Evolutionary conservation across 37 sponge, comb jelly and placozoan species (phyloP), one percentile per base, ranked within the genome.

Genomic region (Geodia barretti): DNA sequence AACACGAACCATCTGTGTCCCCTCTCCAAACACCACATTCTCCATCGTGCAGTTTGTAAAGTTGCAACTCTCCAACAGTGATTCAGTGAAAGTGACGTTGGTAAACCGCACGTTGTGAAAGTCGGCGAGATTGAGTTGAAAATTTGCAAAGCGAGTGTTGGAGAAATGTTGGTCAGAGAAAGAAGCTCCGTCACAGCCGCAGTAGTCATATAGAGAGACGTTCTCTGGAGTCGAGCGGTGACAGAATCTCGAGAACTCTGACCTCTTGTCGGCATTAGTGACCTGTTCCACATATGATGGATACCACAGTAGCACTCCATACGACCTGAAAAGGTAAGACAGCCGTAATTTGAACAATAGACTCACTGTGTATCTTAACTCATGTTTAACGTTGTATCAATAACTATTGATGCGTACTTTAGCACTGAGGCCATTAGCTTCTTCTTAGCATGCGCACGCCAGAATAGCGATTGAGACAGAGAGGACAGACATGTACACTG

Each of bases 261-360:
- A 60, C 4, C 1, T 38, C 0, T 68, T 64, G 5, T 26, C 63
- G 26, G 39, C 37, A 40, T 14, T 41, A 9, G 28, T 77, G 40
- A 85, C n/a, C 33, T 81, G 40, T 26, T 81, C 81, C 11, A 91
- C 79, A 47, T 91, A 91, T 9, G 92, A 67, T n/a, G 92, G 92
- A 54, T 75, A 91, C 92, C 92, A 91, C 30, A 91, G 64, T 11
- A 84, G 66, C 1, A 87, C 73, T 20, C 92, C 92, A 68, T 87
- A 91, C 1, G 84, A 64, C 38, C 91, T 90, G 83, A 14, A n/a
- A 23, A n/a, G 4, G 47, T 35, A n/a, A n/a, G n/a, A n/a, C n/a
- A n/a, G n/a, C n/a, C n/a, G n/a, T n/a, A n/a, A n/a, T n/a, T n/a
- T n/a, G n/a, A n/a, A n/a, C n/a, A n/a, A n/a, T n/a, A n/a, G n/a